Conservation (phyloP, 2,888 invertebrate species). For the Mellilla xanthometata region DNA sequence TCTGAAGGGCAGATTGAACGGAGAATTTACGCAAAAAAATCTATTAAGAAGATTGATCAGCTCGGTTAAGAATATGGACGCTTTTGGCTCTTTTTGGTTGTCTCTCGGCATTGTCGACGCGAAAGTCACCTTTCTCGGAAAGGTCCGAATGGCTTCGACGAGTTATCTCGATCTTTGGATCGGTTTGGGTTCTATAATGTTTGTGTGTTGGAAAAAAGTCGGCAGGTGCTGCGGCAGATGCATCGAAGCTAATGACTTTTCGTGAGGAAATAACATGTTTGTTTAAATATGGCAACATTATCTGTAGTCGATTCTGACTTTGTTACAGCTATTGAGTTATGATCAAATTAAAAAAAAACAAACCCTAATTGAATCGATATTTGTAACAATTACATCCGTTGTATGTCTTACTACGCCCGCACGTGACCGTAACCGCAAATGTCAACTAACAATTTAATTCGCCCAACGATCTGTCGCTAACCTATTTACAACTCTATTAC, state of each 20-base stretch:
- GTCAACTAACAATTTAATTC: constrained; percentile 3
- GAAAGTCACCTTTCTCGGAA: constrained; percentile 24
- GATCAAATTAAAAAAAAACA: too few relatives aligned
- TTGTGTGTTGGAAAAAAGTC: constrained; percentile 16
- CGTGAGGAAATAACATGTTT: constrained; percentile 2
- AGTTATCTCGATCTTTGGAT: constrained; percentile 14
- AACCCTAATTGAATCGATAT: neutral
- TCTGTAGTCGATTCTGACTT: too few relatives aligned
- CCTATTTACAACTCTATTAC: constrained; percentile 1
- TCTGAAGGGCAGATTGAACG: constrained; percentile 41
- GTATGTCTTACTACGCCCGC: constrained; percentile 1
- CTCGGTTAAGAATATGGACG: constrained; percentile 3
- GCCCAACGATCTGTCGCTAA: neutral
- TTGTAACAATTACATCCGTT: neutral
- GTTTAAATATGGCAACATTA: constrained; percentile 5
- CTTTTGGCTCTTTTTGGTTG: constrained; percentile 13
- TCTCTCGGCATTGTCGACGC: constrained; percentile 27
- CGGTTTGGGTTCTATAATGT: constrained; percentile 14
- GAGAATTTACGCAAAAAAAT: constrained; percentile 22
- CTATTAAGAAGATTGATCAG: constrained; percentile 18
- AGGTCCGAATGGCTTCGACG: constrained; percentile 7
- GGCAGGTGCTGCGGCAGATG: constrained; percentile 19
- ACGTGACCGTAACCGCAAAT: constrained; percentile 10
- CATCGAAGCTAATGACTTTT: constrained; percentile 8
- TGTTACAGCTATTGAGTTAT: too few relatives aligned